Percentiles rank a stretch among this genome's conserved stretches.
phyloP scores from a whole-genome alignment of 2,113 vertebrate genomes.

The Loxodonta africana region DNA sequence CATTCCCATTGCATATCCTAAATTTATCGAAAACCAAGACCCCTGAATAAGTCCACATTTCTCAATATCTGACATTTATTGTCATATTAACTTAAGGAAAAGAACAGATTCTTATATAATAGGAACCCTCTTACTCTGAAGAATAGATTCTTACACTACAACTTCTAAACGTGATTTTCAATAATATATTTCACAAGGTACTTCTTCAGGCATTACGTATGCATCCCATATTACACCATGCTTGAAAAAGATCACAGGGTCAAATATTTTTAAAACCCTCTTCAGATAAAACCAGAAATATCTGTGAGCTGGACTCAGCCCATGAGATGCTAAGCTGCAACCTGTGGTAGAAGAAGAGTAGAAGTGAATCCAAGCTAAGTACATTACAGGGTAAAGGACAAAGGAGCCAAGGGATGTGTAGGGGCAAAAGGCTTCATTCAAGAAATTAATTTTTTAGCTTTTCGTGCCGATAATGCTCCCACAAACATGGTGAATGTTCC shows the following conservation, averaged over 20 bases:
- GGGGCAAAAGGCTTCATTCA: not conserved
- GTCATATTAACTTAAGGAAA: not conserved
- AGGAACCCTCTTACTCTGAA: not conserved
- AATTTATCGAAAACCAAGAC: not conserved
- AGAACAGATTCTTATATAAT: not conserved
- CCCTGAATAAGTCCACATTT: not conserved
- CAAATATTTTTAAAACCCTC: not conserved
- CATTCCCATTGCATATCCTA: not conserved
- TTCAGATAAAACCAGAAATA: not conserved
- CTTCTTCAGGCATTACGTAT: not conserved
- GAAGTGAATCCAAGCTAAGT: not conserved
- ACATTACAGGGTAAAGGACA: not conserved
- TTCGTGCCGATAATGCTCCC: too few relatives aligned
- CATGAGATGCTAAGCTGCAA: not conserved
- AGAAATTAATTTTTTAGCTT: not conserved
- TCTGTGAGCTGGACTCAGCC: not conserved
- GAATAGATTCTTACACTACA: not conserved
- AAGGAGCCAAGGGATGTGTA: not conserved
- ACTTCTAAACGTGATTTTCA: not conserved
- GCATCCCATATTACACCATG: not conserved
- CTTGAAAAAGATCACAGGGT: not conserved
- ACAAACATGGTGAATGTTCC: too few relatives aligned
- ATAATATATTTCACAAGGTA: not conserved
- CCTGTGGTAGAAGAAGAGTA: not conserved
- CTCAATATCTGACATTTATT: not conserved